phyloP scores from a whole-genome alignment of 2,888 invertebrate species.

The Pachydiplax longipennis region DNA sequence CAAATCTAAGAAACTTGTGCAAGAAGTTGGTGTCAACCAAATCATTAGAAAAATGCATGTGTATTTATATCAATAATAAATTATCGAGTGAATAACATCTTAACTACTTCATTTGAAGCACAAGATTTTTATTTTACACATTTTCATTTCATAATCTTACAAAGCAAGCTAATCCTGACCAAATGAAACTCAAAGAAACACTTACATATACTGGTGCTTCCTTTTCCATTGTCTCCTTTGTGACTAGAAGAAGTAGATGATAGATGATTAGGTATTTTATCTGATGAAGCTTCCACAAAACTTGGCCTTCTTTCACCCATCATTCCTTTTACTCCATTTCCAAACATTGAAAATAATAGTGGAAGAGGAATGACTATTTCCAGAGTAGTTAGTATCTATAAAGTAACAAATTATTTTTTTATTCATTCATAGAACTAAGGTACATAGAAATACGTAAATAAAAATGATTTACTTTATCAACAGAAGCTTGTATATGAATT shows the following conservation, averaged over 20 bases:
- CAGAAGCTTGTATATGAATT: too few species aligned
- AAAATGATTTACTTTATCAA: too few species aligned
- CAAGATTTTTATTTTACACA: too few species aligned
- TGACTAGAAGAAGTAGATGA: neutral
- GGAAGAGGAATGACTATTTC: slow-evolving; percentile 89
- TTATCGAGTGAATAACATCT: too few species aligned
- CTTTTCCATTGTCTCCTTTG: slow-evolving; percentile 54
- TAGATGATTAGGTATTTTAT: neutral
- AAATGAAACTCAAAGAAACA: slow-evolving; percentile 45
- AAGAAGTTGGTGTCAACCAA: too few species aligned
- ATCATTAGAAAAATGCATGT: too few species aligned
- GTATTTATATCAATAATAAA: too few species aligned
- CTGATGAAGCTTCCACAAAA: neutral
- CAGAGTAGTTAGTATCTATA: slow-evolving; percentile 81
- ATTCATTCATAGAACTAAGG: neutral
- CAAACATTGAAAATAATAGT: slow-evolving; percentile 89
- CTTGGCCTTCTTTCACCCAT: slow-evolving; percentile 56
- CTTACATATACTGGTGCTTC: slow-evolving; percentile 67
- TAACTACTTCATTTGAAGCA: too few species aligned
- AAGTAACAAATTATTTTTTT: slow-evolving; percentile 50
- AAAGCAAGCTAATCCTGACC: neutral
- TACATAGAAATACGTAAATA: too few species aligned
- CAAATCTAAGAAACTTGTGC: too few species aligned
- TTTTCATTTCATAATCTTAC: too few species aligned
- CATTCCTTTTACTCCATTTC: slow-evolving; percentile 82